Conservation (phyloP, 35 echinoderm and acorn worm species). For the Ophioderma brevispina region DNA sequence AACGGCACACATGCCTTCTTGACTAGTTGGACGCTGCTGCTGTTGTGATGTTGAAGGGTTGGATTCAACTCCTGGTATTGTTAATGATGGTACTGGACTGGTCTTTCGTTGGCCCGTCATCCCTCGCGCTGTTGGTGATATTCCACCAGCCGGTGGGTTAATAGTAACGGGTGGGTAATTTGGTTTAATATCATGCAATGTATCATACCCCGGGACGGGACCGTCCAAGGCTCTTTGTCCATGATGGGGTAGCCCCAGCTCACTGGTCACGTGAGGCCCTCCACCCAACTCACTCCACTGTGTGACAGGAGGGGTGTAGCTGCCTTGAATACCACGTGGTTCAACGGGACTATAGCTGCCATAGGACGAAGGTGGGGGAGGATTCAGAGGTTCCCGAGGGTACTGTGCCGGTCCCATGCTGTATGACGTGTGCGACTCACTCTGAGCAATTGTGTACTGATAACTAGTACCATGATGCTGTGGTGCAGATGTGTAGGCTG, state of each 20-base stretch:
- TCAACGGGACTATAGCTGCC: conserved; percentile 31
- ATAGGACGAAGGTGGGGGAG: conserved; percentile 36
- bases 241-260: neutral
- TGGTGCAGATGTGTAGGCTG: conserved; percentile 37
- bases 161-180: conserved; percentile 3
- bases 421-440: conserved; percentile 22
- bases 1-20: conserved; percentile 94
- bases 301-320: conserved; percentile 10
- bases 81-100: conserved; percentile 43
- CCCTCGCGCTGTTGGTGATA: neutral
- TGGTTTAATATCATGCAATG: neutral
- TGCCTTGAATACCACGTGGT: conserved; percentile 30
- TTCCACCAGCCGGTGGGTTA: neutral
- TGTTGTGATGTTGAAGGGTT: conserved; percentile 58
- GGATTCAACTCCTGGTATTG: conserved; percentile 25
- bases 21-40: conserved; percentile 48
- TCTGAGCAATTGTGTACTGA: conserved; percentile 28
- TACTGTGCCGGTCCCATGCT: conserved; percentile 9
- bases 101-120: conserved; percentile 41
- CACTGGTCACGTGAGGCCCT: conserved; percentile 12
- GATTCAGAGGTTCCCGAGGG: conserved; percentile 12
- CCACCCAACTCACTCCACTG: conserved; percentile 38
- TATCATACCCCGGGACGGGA: neutral
- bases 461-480: conserved; percentile 23
- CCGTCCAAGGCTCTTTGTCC: neutral